These are phyloP conservation scores for Eriocheir sinensis DNA, from an alignment of 1,140 invertebrate species.

Conservation along the genomic window DNA sequence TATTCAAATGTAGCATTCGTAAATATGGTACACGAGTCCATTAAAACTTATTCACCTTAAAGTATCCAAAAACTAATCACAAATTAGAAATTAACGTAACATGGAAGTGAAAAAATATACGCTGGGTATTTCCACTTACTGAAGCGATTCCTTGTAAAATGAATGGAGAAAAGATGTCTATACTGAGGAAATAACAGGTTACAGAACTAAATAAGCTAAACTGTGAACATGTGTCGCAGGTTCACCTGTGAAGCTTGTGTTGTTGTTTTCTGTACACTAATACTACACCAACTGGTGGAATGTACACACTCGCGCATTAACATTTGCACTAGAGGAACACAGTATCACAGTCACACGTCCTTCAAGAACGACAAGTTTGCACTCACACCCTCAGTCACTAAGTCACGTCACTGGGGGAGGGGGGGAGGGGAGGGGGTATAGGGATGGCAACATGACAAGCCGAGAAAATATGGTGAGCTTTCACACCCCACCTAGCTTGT, in stretches of 20 bases:
- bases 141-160: constrained; percentile 54
- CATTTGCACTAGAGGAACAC: constrained; percentile 77
- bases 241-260: constrained; percentile 72
- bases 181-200: constrained; percentile 72
- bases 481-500: constrained; percentile 46
- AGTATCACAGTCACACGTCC: constrained; percentile 78
- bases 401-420: constrained; percentile 70
- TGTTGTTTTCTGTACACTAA: constrained; percentile 77
- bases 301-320: constrained; percentile 73
- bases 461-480: constrained; percentile 20
- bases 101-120: constrained; percentile 76
- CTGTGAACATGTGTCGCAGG: constrained; percentile 71
- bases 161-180: constrained; percentile 63
- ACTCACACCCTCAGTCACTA: constrained; percentile 75
- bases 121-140: constrained; percentile 72
- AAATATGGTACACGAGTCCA: constrained; percentile 71
- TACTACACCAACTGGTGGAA: constrained; percentile 75
- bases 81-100: constrained; percentile 71
- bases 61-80: constrained; percentile 67
- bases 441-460: constrained; percentile 53
- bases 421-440: constrained; percentile 37
- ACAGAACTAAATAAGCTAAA: constrained; percentile 70
- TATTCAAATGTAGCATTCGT: constrained; percentile 72
- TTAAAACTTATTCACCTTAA: constrained; percentile 69
- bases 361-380: constrained; percentile 75